Conservation (phyloP, 2,797 vertebrate genomes). For the Acrocephalus scirpaceus region DNA sequence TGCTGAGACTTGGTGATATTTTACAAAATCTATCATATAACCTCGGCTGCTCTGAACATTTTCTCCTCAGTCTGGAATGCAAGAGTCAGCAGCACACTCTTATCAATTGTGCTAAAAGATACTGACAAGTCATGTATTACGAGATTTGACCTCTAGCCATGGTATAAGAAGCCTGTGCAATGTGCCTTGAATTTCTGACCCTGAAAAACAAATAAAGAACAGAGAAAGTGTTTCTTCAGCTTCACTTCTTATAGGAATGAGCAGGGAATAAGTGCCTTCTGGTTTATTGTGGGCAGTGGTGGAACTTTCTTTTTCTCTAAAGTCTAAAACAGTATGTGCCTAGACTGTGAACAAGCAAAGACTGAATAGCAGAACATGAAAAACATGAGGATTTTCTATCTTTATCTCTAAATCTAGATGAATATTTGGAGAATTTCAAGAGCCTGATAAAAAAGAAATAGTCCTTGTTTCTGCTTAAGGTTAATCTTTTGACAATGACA, state of each 20-base stretch:
- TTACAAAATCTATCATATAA: constrained; percentile 50
- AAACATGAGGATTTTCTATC: not conserved
- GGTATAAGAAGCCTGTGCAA: constrained; percentile 45
- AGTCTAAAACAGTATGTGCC: not conserved
- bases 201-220: constrained; percentile 69
- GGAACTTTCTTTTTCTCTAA: constrained; percentile 39
- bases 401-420: not conserved
- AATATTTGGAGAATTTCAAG: not conserved
- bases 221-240: constrained; percentile 57
- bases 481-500: not conserved
- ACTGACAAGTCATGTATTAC: constrained; percentile 66
- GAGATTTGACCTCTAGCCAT: constrained; percentile 62
- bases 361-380: not conserved
- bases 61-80: constrained; percentile 57
- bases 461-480: not conserved
- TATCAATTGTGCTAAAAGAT: constrained; percentile 70
- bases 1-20: constrained; percentile 51
- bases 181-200: constrained; percentile 65
- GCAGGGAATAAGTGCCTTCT: constrained; percentile 30
- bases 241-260: constrained; percentile 46
- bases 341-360: not conserved
- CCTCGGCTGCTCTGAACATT: constrained; percentile 55
- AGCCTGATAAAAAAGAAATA: not conserved
- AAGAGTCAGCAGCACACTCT: constrained; percentile 59
- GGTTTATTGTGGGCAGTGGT: constrained; percentile 30